phyloP scores from a whole-genome alignment of 2,797 vertebrate species.

The Glyptemys insculpta region DNA sequence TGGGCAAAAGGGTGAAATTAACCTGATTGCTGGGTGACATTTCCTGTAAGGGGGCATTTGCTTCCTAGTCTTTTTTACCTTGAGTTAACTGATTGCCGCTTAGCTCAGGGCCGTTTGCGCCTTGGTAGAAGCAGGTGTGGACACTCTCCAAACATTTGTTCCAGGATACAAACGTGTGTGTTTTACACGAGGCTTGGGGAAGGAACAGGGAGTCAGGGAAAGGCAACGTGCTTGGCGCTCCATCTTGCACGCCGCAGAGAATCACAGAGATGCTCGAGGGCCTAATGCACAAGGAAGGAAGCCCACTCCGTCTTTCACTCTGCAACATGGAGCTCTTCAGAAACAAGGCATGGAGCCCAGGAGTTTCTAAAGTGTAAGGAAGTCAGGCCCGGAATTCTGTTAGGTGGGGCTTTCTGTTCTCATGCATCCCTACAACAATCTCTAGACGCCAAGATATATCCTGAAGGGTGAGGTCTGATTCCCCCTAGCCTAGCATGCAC shows the following conservation, averaged over 20 bases:
- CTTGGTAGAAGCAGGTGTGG: too few relatives aligned
- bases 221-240: accelerated
- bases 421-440: background rate
- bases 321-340: background rate
- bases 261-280: background rate
- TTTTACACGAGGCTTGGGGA: background rate
- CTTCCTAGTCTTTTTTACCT: background rate
- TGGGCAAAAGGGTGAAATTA: background rate
- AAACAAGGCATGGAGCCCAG: background rate
- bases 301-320: background rate
- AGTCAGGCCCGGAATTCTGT: background rate
- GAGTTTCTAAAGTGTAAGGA: background rate
- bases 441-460: background rate
- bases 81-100: background rate
- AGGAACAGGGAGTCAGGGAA: background rate
- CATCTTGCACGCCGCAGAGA: background rate
- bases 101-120: background rate
- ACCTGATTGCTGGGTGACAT: background rate
- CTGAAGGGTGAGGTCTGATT: background rate
- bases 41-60: background rate
- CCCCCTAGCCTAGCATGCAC: background rate
- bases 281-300: background rate
- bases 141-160: background rate
- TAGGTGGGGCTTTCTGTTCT: background rate
- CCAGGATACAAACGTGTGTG: background rate